Base-by-base conservation (phyloP, 2,888 invertebrate genomes). In the Apodemia hepburni region DNA sequence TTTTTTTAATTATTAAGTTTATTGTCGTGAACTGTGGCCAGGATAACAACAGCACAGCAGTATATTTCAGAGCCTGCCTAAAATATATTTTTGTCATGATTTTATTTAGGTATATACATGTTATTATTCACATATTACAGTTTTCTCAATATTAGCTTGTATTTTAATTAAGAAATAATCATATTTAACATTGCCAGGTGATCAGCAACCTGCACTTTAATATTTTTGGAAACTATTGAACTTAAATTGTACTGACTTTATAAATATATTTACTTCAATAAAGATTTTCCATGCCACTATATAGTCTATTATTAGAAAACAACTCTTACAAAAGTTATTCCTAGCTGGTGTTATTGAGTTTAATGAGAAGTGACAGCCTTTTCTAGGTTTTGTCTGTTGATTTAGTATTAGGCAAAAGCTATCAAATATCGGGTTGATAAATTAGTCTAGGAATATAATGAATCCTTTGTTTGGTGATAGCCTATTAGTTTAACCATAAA, bases 221-320 rank as follows among this genome's bases (percentile, higher is more conserved):
- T 92, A 92, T 92, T 92, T 92, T 92, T 92, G 92, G 92, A 92
- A 92, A 92, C 92, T 92, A 92, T 92, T 92, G 92, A 92, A 92
- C 92, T 92, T 92, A 92, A 92, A 92, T 92, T 92, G 92, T 92
- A 92, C 92, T 92, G 92, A 92, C 92, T 92, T 92, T 92, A 92
- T 92, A 92, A 92, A 92, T 92, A 92, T 92, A 92, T 92, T 92
- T 92, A 92, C 92, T 92, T 92, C 92, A 92, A 92, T 92, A 92
- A 92, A 92, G 91, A 92, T 92, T 92, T 92, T 91, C 91, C 90
- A 92, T 90, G 91, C 91, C 91, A 92, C 89, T 92, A 91, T 71
- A 73, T 72, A 67, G 69, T 63, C 69, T 72, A 82, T 82, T 74
- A 75, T 76, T 69, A 70, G 18, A 57, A 11, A 54, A 66, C 71